phyloP scores from a whole-genome alignment of 2,797 vertebrate species.

The Rhodeus uyekii region DNA sequence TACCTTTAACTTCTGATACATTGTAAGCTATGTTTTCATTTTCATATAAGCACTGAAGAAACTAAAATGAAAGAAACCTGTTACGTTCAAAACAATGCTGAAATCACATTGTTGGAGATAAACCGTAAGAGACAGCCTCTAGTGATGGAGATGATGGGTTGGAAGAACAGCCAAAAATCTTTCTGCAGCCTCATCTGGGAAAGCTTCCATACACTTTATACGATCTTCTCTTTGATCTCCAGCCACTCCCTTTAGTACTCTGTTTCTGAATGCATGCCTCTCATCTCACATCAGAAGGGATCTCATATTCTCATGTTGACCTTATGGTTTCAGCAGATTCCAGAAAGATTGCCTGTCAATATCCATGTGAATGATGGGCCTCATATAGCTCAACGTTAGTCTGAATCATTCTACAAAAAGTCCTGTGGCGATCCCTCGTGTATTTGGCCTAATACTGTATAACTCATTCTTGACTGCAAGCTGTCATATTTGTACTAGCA shows the following conservation, averaged over 20 bases:
- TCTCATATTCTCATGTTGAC: conserved; percentile 26
- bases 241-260: conserved; percentile 39
- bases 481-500: neutral
- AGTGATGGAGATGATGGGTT: conserved; percentile 11
- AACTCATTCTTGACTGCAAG: neutral
- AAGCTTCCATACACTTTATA: conserved; percentile 28
- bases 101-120: neutral
- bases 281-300: conserved; percentile 25
- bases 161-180: neutral
- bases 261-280: conserved; percentile 8
- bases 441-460: neutral
- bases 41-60: neutral
- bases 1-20: neutral
- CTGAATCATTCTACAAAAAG: neutral
- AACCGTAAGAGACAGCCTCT: neutral
- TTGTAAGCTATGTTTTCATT: neutral
- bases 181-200: conserved; percentile 38
- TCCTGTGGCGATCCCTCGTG: conserved; percentile 12
- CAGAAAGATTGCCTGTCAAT: neutral
- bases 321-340: conserved; percentile 14
- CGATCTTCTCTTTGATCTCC: conserved; percentile 54
- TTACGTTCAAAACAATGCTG: neutral
- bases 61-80: neutral
- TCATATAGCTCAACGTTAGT: conserved; percentile 4
- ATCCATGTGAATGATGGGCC: conserved; percentile 16